Evolutionary conservation across 2,113 vertebrate species (phyloP).

Genomic region (Melanocharis versteri): DNA sequence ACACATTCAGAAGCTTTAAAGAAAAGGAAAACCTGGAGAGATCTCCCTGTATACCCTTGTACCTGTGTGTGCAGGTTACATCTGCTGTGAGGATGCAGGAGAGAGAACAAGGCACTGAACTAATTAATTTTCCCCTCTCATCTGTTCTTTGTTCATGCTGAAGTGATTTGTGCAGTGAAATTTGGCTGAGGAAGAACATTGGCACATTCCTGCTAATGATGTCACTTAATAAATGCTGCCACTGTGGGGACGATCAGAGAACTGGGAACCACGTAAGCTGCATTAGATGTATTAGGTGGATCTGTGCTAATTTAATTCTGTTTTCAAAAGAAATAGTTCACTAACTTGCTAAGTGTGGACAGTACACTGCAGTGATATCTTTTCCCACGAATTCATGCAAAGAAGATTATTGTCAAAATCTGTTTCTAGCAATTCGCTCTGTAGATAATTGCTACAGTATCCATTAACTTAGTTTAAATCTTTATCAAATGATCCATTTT

Average conservation of each 20-base stretch:
- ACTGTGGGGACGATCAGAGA: neutral
- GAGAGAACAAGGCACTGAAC: neutral
- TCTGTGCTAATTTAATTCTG: neutral
- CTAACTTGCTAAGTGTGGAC: neutral
- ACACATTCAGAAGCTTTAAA: neutral
- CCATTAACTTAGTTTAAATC: slow-evolving; percentile 37
- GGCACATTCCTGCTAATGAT: neutral
- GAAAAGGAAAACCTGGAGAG: neutral
- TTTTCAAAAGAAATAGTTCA: neutral
- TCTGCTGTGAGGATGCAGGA: neutral
- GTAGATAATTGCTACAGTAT: slow-evolving; percentile 15
- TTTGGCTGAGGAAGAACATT: neutral
- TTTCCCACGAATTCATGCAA: neutral
- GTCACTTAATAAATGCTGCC: neutral
- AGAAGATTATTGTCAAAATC: neutral
- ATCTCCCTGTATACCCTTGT: neutral
- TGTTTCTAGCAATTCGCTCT: neutral
- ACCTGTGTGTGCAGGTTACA: neutral
- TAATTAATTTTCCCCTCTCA: slow-evolving; percentile 14
- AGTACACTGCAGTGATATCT: neutral
- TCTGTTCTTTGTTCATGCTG: neutral
- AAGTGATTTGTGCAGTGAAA: neutral
- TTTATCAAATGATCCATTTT: slow-evolving; percentile 28
- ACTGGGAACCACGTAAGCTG: neutral
- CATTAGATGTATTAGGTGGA: neutral